Conservation (phyloP, 2,797 vertebrate genomes). For the Diplodus sargus region DNA sequence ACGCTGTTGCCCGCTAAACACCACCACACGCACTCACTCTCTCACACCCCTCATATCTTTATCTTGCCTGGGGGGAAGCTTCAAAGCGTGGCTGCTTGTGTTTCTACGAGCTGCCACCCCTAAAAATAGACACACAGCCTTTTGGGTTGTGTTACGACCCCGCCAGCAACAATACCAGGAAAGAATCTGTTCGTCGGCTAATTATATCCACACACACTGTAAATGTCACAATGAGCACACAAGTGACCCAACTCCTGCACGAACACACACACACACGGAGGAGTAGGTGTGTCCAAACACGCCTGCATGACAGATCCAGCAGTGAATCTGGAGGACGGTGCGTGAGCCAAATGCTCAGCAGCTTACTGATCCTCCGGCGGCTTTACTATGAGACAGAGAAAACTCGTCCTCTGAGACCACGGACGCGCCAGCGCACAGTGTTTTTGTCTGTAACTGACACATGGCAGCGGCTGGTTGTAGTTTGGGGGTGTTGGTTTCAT, state of each 20-base stretch:
- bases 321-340: slow-evolving; percentile 46
- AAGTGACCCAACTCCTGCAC: slow-evolving; percentile 10
- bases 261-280: slow-evolving; percentile 18
- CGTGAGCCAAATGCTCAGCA: slow-evolving; percentile 43
- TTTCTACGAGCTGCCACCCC: slow-evolving; percentile 52
- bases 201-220: slow-evolving; percentile 68
- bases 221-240: slow-evolving; percentile 32
- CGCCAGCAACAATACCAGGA: slow-evolving; percentile 81
- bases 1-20: background rate
- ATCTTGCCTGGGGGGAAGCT: slow-evolving; percentile 46
- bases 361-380: slow-evolving; percentile 42
- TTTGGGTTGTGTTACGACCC: slow-evolving; percentile 74
- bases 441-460: slow-evolving; percentile 7
- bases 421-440: background rate
- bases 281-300: slow-evolving; percentile 53
- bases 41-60: slow-evolving; percentile 34
- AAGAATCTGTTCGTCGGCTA: slow-evolving; percentile 70
- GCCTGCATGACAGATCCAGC: slow-evolving; percentile 39
- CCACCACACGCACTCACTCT: background rate
- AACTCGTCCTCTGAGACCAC: slow-evolving; percentile 21
- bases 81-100: slow-evolving; percentile 56
- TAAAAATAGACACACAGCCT: slow-evolving; percentile 74
- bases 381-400: slow-evolving; percentile 43
- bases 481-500: slow-evolving; percentile 4
- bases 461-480: background rate